These are phyloP conservation scores for Drosophila longiperda DNA, from an alignment of 2,888 invertebrate species.

Conservation along the genomic window DNA sequence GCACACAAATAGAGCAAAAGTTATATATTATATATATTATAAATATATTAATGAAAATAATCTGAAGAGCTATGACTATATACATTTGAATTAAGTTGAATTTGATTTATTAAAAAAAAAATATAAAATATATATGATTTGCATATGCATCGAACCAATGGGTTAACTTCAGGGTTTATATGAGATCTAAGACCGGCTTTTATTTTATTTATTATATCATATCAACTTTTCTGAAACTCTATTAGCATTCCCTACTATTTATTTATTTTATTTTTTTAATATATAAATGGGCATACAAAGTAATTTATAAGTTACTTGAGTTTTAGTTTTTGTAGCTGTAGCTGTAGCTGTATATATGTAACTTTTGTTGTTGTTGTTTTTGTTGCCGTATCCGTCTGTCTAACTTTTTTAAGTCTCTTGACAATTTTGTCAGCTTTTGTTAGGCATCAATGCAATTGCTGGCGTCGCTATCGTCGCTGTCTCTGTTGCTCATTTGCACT, in stretches of 20 bases:
- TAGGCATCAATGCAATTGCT: constrained; percentile 34
- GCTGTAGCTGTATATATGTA: background rate
- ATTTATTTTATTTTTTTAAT: background rate
- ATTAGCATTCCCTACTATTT: background rate
- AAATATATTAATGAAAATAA: background rate
- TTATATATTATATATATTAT: background rate
- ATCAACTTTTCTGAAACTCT: background rate
- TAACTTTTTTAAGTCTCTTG: constrained; percentile 32
- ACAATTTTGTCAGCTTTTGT: constrained; percentile 39
- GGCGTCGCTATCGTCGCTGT: constrained; percentile 7
- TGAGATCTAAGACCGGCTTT: background rate
- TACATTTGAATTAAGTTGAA: background rate
- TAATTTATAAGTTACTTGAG: constrained; percentile 12
- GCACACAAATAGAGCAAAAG: constrained; percentile 1
- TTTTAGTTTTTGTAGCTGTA: constrained; percentile 7
- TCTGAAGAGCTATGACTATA: background rate
- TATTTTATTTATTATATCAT: background rate
- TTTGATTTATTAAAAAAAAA: background rate
- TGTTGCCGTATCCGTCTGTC: constrained; percentile 27
- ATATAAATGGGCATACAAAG: constrained; percentile 5
- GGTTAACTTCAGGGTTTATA: background rate
- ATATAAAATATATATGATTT: background rate
- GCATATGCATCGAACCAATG: background rate
- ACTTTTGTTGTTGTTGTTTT: background rate
- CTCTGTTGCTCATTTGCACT: constrained; percentile 6